Evolutionary conservation across 2,113 vertebrate species (phyloP), one percentile per base, ranked within the genome.

Genomic region (Rhinichthys klamathensis): DNA sequence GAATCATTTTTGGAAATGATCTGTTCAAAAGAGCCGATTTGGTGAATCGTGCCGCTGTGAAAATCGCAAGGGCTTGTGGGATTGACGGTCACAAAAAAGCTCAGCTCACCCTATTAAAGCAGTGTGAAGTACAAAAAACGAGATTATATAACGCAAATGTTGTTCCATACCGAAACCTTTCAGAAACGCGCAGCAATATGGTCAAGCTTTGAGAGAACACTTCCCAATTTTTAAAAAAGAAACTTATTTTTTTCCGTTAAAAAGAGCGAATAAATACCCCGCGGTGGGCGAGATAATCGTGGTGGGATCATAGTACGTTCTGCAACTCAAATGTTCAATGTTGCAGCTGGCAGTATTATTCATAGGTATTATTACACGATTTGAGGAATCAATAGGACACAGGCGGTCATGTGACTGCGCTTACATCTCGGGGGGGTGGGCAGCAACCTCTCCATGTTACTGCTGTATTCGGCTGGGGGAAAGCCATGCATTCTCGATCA

Each of bases 361-460:
- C n/a, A n/a, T n/a, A n/a, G n/a, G n/a, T n/a, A 2, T 2, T 82
- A 58, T 65, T 15, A 69, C 51, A 61, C 67, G 51, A 49, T 25
- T 74, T 38, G 84, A 88, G 87, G 85, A 90, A 92, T 90, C 86
- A 87, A 92, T 87, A 86, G 81, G 87, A 85, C 80, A 84, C 51
- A 27, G 86, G 85, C 84, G 67, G 90, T 95, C 95, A 95, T 90
- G 91, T 91, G 92, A 91, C 87, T 84, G 84, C 72, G 58, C 73
- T 86, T 67, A 80, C 86, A 84, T 90, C 88, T 84, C 60, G 54
- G 82, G 89, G 93, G 93, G 93, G 92, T 88, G 93, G 93, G 90
- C 85, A 65, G 76, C 89, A 91, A 88, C 89, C 88, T 90, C 90
- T 92, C 89, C 88, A 91, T 89, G 72, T 87, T 91, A 73, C 87